Percentiles rank a stretch among this genome's conserved stretches.
Evolutionary conservation across 2,888 invertebrate genomes (phyloP).

Genomic region (Nysson spinosus): DNA sequence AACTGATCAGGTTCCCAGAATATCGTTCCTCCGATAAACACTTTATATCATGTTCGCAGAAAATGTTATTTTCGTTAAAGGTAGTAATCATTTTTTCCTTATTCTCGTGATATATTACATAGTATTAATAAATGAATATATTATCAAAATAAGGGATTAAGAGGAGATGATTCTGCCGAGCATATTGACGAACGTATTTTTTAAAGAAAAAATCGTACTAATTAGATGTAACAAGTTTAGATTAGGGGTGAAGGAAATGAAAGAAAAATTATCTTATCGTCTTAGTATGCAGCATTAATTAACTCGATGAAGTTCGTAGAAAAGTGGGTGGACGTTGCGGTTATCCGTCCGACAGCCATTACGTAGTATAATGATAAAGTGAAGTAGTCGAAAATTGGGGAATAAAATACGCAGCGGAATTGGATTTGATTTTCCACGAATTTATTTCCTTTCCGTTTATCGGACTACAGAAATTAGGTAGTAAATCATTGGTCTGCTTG

Average conservation of each 20-base stretch:
- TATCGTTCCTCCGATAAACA: too few species aligned
- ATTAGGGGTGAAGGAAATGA: conserved; percentile 6
- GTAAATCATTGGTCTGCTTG: conserved; percentile 70
- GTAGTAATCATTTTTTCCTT: too few species aligned
- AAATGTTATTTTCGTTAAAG: too few species aligned
- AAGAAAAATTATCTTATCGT: conserved; percentile 41
- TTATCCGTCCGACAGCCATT: conserved; percentile 25
- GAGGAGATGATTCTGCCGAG: too few species aligned
- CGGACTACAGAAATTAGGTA: conserved; percentile 66
- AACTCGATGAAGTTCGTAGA: conserved; percentile 9
- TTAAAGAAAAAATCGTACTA: too few species aligned
- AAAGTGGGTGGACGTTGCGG: conserved; percentile 43
- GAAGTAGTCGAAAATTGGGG: background rate
- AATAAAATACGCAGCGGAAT: background rate
- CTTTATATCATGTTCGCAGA: too few species aligned
- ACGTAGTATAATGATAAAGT: background rate
- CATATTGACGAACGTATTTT: too few species aligned
- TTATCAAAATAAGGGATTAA: too few species aligned
- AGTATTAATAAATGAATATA: too few species aligned
- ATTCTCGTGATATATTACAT: too few species aligned
- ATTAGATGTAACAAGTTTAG: background rate
- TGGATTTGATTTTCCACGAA: conserved; percentile 51
- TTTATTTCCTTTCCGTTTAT: conserved; percentile 67
- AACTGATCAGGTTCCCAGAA: too few species aligned
- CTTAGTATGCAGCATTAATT: conserved; percentile 29